These are phyloP conservation scores for Drosophila anomalipes DNA, from an alignment of 2,888 invertebrate species.

Conservation along the genomic window DNA sequence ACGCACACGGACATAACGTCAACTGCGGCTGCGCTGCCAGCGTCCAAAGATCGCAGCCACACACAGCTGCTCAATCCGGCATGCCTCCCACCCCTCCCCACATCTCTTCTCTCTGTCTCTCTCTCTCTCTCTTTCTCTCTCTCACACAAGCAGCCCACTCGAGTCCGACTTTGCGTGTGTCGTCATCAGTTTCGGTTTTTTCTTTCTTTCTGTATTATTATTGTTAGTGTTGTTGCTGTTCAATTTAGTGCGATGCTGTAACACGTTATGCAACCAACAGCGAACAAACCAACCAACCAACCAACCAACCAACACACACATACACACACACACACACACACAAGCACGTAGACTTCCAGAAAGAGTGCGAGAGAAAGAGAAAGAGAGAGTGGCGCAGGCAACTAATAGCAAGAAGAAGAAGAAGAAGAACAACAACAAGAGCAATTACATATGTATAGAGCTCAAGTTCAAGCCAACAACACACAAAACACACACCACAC, in stretches of 20 bases:
- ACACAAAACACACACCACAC: slow-evolving; percentile 40
- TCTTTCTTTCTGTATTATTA: slow-evolving; percentile 35
- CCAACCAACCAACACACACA: slow-evolving; percentile 15
- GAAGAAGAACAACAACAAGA: slow-evolving; percentile 45
- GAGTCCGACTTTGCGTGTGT: slow-evolving; percentile 60
- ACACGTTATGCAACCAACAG: slow-evolving; percentile 82
- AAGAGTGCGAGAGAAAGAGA: slow-evolving; percentile 24
- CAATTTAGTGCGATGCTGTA: slow-evolving; percentile 82
- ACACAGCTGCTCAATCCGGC: slow-evolving; percentile 41
- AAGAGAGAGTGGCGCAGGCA: slow-evolving; percentile 29
- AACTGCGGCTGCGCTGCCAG: slow-evolving; percentile 35
- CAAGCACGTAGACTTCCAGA: slow-evolving; percentile 61
- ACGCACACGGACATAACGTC: slow-evolving; percentile 52
- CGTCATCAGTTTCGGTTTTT: slow-evolving; percentile 73
- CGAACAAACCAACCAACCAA: slow-evolving; percentile 10
- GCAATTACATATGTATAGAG: slow-evolving; percentile 79
- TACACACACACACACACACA: slow-evolving; percentile 6
- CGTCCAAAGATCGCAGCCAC: slow-evolving; percentile 29
- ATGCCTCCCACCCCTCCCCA: neutral
- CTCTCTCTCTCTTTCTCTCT: slow-evolving; percentile 1
- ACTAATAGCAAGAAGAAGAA: slow-evolving; percentile 35
- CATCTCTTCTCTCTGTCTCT: neutral
- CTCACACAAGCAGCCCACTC: slow-evolving; percentile 35
- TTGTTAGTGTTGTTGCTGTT: slow-evolving; percentile 36
- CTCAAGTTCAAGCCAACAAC: slow-evolving; percentile 77